Evolutionary conservation across 2,113 vertebrate genomes (phyloP).

Genomic region (Brachypteracias leptosomus): DNA sequence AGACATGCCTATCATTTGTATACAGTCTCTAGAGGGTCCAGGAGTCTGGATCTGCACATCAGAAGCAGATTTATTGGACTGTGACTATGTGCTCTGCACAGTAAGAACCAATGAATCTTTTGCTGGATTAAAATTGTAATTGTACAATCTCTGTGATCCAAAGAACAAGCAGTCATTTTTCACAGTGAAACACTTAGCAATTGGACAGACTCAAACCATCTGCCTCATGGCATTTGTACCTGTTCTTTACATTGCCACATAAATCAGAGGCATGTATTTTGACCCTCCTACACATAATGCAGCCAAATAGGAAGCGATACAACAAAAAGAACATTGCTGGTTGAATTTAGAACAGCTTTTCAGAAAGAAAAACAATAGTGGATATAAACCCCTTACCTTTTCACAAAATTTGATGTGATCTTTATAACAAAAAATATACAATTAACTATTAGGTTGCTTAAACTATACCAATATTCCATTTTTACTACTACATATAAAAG

Average conservation of each 20-base stretch:
- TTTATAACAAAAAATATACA: not conserved
- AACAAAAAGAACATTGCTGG: not conserved
- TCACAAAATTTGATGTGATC: not conserved
- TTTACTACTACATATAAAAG: not conserved
- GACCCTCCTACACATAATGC: not conserved
- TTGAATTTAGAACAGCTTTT: not conserved
- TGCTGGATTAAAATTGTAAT: constrained; percentile 59
- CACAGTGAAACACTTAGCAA: constrained; percentile 47
- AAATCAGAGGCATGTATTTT: constrained; percentile 60
- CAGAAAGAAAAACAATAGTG: not conserved
- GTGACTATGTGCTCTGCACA: constrained; percentile 35
- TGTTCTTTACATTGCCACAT: constrained; percentile 40
- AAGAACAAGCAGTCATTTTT: constrained; percentile 64
- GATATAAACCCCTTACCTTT: not conserved
- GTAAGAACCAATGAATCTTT: constrained; percentile 39
- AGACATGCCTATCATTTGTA: not conserved
- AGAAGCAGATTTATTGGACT: constrained; percentile 50
- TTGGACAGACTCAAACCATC: constrained; percentile 46
- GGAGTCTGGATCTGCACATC: constrained; percentile 13
- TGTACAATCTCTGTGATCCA: constrained; percentile 52
- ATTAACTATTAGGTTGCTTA: not conserved
- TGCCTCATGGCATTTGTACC: constrained; percentile 36
- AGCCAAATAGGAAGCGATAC: not conserved
- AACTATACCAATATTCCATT: not conserved
- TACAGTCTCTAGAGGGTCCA: not conserved